These are phyloP conservation scores for Orthochromis malagaraziensis DNA, from an alignment of 2,113 vertebrate genomes.

Conservation along the genomic window DNA sequence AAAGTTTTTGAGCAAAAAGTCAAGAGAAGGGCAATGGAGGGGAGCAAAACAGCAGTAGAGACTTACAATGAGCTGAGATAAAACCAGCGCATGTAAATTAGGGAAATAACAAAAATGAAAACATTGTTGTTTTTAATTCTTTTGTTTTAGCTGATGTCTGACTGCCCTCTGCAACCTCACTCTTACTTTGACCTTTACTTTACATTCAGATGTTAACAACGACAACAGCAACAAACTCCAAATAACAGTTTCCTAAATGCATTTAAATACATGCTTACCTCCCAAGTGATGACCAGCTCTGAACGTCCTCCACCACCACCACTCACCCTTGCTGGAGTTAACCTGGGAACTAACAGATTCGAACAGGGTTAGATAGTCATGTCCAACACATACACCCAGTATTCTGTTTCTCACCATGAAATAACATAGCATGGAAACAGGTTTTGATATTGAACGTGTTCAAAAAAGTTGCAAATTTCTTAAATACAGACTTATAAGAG, in stretches of 20 bases:
- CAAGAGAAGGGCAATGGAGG: neutral
- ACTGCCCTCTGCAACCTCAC: neutral
- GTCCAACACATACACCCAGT: neutral
- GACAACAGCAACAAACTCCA: neutral
- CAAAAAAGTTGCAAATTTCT: neutral
- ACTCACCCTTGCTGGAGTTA: slow-evolving; percentile 86
- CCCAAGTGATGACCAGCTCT: slow-evolving; percentile 95
- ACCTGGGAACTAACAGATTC: slow-evolving; percentile 79
- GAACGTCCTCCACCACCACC: slow-evolving; percentile 91
- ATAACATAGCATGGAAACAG: neutral
- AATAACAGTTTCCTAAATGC: neutral
- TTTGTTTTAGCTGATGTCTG: neutral
- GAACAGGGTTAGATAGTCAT: neutral
- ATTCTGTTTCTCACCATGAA: neutral
- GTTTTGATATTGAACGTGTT: neutral
- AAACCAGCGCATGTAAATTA: neutral
- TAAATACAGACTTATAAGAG: neutral
- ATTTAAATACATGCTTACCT: slow-evolving; percentile 71
- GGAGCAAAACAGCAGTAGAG: neutral
- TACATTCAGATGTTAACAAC: neutral
- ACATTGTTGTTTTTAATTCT: neutral
- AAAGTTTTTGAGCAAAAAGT: rapidly evolving
- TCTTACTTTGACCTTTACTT: neutral
- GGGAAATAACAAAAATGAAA: neutral
- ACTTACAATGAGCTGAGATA: neutral